Conservation (phyloP, 2,797 vertebrate genomes). For the Silurus aristotelis region DNA sequence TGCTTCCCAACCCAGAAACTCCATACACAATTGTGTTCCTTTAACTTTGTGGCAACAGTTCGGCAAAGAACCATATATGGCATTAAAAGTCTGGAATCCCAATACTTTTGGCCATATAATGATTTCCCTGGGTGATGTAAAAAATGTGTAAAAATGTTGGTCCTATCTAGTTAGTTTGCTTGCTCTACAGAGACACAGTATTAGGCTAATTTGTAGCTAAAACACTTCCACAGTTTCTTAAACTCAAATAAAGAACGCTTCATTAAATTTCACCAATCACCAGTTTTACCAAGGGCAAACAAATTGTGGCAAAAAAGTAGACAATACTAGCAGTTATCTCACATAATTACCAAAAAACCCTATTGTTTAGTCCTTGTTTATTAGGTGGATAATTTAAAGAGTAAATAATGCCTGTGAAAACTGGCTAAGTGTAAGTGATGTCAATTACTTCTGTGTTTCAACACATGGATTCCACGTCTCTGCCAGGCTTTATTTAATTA, state of each 20-base stretch:
- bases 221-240: background rate
- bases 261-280: background rate
- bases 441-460: background rate
- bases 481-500: background rate
- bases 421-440: background rate
- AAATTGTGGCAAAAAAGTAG: background rate
- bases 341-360: background rate
- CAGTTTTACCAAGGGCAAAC: background rate
- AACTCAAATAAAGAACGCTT: background rate
- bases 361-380: background rate
- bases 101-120: too few species aligned
- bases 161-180: background rate
- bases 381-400: background rate
- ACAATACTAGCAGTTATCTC: background rate
- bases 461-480: background rate
- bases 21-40: too few species aligned
- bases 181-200: background rate
- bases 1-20: too few species aligned
- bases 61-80: too few species aligned
- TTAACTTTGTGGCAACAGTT: too few species aligned
- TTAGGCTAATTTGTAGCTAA: background rate
- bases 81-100: too few species aligned
- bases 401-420: background rate
- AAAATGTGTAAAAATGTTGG: background rate
- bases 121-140: background rate